phyloP scores from a whole-genome alignment of 2,113 vertebrate genomes.

The Neogobius melanostomus region DNA sequence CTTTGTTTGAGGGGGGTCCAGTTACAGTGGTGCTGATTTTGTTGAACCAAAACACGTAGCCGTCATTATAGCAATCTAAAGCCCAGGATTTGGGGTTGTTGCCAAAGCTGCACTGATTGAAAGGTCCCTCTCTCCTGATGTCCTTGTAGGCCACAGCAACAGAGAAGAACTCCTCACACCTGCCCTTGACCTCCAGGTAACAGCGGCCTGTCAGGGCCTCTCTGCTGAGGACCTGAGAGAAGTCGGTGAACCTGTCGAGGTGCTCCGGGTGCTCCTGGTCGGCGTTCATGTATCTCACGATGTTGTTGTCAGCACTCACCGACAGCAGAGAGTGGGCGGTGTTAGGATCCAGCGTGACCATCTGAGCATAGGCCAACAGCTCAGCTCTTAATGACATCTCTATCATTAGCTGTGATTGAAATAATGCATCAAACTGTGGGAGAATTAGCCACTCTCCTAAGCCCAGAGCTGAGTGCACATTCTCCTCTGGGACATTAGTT shows the following conservation, averaged over 20 bases:
- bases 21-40: not conserved
- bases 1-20: not conserved
- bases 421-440: not conserved
- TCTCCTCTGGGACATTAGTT: not conserved
- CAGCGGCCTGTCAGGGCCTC: not conserved
- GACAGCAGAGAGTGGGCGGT: not conserved
- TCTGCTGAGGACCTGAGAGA: slow-evolving; percentile 2
- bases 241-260: not conserved
- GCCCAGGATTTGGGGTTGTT: not conserved
- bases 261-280: not conserved
- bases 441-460: not conserved
- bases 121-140: not conserved
- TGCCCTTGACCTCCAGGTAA: not conserved
- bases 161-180: not conserved
- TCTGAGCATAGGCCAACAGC: not conserved
- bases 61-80: slow-evolving; percentile 61
- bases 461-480: not conserved
- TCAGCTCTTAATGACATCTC: not conserved
- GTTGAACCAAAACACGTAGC: slow-evolving; percentile 1
- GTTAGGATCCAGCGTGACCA: not conserved
- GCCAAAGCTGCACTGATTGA: slow-evolving; percentile 2
- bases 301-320: not conserved
- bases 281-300: not conserved
- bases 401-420: not conserved
- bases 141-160: not conserved